Evolutionary conservation across 1,140 invertebrate genomes (phyloP), one percentile per base, ranked within the genome.

Genomic region (Ceratina australensis): DNA sequence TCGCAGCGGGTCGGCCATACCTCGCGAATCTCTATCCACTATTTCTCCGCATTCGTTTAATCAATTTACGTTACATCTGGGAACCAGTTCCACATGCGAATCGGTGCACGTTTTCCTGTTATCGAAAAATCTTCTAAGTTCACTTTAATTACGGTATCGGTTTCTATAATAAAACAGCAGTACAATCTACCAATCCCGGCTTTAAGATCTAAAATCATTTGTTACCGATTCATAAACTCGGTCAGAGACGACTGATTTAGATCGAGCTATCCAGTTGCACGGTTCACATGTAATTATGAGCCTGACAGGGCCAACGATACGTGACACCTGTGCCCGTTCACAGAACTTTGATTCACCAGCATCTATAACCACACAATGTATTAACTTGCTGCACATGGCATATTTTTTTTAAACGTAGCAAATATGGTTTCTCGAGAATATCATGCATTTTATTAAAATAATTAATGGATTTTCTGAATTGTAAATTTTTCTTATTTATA

Each of bases 311-410:
- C 57, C 69, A 74, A 80, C 26, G 60, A 52, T 60, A 57, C 47
- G 69, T 61, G 52, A 61, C 83, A 85, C 79, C 83, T 85, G 83
- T 57, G 3, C 50, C 26, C 22, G 83, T 85, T 85, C 83, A 79
- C 83, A 84, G 72, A 73, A 79, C 75, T 72, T 81, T 60, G 72
- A 69, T 79, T 79, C 81, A 84, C 69, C 80, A 80, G 74, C 72
- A 20, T 73, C 20, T 52, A 52, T 12, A 13, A 78, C 72, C 50
- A 77, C 69, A 60, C 50, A 80, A 24, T 52, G 33, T 42, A 42
- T 42, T 42, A 42, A 42, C 5, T 42, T 42, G 33, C 5, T 42
- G 33, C 33, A 42, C 10, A 42, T 10, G 33, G 10, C 7, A 42
- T 42, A 42, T 42, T 42, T 42, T 42, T 10, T 42, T 42, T 10